Evolutionary conservation across 2,113 vertebrate species (phyloP), one percentile per base, ranked within the genome.

Genomic region (Chaetodon trifascialis): DNA sequence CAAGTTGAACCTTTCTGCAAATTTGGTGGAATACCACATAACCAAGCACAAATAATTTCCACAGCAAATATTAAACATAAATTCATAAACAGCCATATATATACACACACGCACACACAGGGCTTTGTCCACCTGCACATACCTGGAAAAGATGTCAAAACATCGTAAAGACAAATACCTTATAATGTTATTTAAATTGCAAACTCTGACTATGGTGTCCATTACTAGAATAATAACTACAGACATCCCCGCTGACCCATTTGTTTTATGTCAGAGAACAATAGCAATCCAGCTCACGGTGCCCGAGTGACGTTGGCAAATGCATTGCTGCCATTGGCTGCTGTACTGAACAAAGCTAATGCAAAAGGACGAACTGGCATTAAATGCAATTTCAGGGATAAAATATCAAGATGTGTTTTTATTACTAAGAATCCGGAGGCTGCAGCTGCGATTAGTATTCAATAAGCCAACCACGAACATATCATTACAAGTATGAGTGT

Each of bases 261-360:
- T 85, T 88, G 84, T 86, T 88, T 86, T 79, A 82, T 89, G 76
- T 75, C 75, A 74, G 77, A 85, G 92, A 93, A 93, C 93, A 94
- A 94, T 89, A 83, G 89, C 90, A 69, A 42, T 66, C 64, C 86
- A 73, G 90, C 7, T 82, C 2, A 74, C 69, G 65, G 80, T 17
- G 85, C 2, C 40, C 40, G 62, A 21, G 74, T 93, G 90, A 92
- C 89, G 84, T 70, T 23, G 54, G 7, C 36, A 8, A 74, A 80
- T 19, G 73, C 80, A 52, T 17, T 49, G 84, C 82, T 73, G 58
- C 82, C 38, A 94, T 92, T 94, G 91, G 93, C 88, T 90, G 76
- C 62, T 40, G 67, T 49, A 49, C 51, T 52, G 91, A 91, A 93
- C 93, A 93, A 94, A 93, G 91, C 89, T 92, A 73, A 66, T 11